Evolutionary conservation across 2,113 vertebrate genomes (phyloP), one percentile per base, ranked within the genome.

Genomic region (Protobothrops flavoviridis): DNA sequence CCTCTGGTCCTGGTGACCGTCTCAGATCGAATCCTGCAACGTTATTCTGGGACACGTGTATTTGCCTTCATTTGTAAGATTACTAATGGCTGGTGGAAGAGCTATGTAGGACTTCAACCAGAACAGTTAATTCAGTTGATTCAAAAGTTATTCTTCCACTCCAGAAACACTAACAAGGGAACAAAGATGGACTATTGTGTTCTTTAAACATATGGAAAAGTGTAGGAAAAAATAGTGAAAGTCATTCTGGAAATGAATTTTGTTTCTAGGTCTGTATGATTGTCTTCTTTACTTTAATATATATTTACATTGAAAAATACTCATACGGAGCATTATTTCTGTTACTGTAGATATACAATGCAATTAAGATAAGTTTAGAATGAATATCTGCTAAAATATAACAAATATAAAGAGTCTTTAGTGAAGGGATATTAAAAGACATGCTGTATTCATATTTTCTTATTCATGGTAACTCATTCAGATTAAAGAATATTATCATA

Each of bases 401-500:
- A 48, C 12, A 39, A 50, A 10, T 64, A 39, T 64, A 17, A 52
- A 87, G 33, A 39, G 23, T 88, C 57, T 33, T 12, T 69, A 17
- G 81, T 74, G 48, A 87, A 61, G 29, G 3, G 5, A 69, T 52
- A 43, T 90, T 86, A 92, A 93, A 90, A 86, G 26, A n/a, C 69
- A 90, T 61, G 45, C 55, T 86, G 29, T 53, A 90, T 26, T 50
- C 69, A 90, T 96, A 96, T 96, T 97, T 97, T 85, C 93, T 96
- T 95, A 93, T 96, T 95, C 96, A 94, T 96, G 92, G 96, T 96
- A 94, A 96, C 74, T 92, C 92, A 97, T 96, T 90, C 93, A 85
- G 95, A 96, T 96, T 97, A 94, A 96, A 92, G 53, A 96, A 89
- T 87, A 94, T 95, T 96, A 97, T 96, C 94, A 96, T 81, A 95